phyloP scores from a whole-genome alignment of 2,113 vertebrate genomes.

The Chaetops frenatus region DNA sequence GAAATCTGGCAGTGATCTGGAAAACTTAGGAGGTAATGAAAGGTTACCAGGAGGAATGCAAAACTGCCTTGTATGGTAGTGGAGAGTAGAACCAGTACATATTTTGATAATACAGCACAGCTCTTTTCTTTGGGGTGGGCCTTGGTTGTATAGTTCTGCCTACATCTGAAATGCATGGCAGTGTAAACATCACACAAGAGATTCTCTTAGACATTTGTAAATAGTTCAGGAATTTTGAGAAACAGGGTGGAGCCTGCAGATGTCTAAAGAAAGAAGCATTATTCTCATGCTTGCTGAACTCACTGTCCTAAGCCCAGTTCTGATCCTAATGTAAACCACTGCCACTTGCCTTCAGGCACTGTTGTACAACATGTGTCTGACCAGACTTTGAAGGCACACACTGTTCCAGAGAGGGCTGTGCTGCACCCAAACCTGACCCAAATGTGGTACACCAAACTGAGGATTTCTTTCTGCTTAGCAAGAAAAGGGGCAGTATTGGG shows the following conservation, averaged over 20 bases:
- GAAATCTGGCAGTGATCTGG: constrained; percentile 66
- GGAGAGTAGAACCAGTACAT: constrained; percentile 30
- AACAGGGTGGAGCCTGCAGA: not conserved
- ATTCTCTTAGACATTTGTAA: constrained; percentile 39
- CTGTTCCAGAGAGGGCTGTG: constrained; percentile 18
- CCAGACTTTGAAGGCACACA: constrained; percentile 45
- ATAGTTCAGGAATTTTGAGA: constrained; percentile 36
- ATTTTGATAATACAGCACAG: constrained; percentile 4
- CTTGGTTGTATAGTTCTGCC: not conserved
- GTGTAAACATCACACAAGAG: constrained; percentile 32
- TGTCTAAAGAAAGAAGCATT: not conserved
- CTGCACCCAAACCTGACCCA: constrained; percentile 1
- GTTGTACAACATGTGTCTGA: not conserved
- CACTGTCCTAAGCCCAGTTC: not conserved
- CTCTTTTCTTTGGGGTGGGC: constrained; percentile 22
- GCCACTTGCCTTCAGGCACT: constrained; percentile 10
- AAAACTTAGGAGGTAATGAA: constrained; percentile 74
- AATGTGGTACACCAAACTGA: not conserved
- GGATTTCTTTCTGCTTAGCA: constrained; percentile 16
- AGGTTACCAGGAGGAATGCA: constrained; percentile 73
- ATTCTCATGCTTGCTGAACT: not conserved
- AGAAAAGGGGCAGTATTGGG: constrained; percentile 28
- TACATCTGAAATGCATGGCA: not conserved
- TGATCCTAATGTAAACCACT: not conserved
- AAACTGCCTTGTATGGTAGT: constrained; percentile 84